Evolutionary conservation across 1,140 invertebrate species (phyloP).

Genomic region (Thalassaphorura encarpata): DNA sequence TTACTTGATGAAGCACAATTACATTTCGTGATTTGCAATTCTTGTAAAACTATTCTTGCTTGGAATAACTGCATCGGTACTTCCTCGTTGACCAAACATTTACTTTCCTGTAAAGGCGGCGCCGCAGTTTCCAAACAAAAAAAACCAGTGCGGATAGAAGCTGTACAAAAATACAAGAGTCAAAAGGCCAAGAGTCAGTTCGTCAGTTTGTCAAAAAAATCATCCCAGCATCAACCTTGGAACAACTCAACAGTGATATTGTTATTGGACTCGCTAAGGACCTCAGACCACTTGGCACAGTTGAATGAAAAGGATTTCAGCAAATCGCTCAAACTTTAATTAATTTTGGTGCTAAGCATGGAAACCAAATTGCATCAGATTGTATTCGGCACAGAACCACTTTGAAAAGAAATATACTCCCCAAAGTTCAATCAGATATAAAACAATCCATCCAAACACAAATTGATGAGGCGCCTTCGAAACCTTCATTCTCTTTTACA

Average conservation of each 20-base stretch:
- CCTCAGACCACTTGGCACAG: conserved; percentile 6
- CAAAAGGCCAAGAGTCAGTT: neutral
- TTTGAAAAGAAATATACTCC: neutral
- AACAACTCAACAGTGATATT: conserved; percentile 2
- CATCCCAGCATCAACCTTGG: neutral
- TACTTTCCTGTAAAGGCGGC: neutral
- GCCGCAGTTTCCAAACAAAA: neutral
- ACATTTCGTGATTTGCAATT: neutral
- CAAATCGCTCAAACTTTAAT: conserved; percentile 7
- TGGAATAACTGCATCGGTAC: neutral
- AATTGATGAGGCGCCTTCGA: neutral
- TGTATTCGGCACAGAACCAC: neutral
- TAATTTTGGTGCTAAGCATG: conserved; percentile 16
- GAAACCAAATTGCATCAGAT: neutral
- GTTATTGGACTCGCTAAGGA: conserved; percentile 11
- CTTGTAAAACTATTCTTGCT: neutral
- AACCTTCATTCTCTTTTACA: neutral
- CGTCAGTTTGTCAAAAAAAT: neutral
- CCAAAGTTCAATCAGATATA: neutral
- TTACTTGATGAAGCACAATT: neutral
- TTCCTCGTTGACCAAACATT: neutral
- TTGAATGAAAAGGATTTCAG: conserved; percentile 13
- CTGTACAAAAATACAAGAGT: no score
- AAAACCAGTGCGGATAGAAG: neutral
- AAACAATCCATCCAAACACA: neutral